Evolutionary conservation across 2,797 vertebrate genomes (phyloP).

Genomic region (Halcyon chelicuti): DNA sequence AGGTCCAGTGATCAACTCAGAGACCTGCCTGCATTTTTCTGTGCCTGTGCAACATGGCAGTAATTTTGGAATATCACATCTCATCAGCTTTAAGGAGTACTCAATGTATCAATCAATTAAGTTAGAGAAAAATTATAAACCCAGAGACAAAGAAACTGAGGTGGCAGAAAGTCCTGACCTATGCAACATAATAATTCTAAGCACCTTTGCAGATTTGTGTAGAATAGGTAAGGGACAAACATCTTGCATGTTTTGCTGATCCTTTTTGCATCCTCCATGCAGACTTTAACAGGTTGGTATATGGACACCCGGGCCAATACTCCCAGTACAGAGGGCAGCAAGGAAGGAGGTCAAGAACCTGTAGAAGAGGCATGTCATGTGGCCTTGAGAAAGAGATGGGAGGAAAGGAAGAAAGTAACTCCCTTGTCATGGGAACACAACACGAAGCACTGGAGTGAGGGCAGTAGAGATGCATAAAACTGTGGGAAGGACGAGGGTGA

Average conservation of each 20-base stretch:
- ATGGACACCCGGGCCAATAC: too few species aligned
- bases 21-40: background rate
- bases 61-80: background rate
- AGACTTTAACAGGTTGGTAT: background rate
- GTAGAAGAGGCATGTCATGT: background rate
- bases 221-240: background rate
- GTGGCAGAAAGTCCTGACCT: background rate
- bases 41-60: background rate
- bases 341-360: background rate
- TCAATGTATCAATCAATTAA: background rate
- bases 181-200: background rate
- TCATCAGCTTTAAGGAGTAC: background rate
- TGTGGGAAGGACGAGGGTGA: background rate
- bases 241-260: background rate
- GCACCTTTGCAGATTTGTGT: background rate
- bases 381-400: background rate
- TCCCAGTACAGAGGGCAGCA: background rate
- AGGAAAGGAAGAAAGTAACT: background rate
- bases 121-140: background rate
- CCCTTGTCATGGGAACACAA: background rate
- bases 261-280: background rate
- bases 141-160: rapidly evolving
- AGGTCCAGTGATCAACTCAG: background rate
- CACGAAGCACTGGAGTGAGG: background rate
- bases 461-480: background rate